Conservation (phyloP, 2,797 vertebrate genomes). For the Tenualosa ilisha region DNA sequence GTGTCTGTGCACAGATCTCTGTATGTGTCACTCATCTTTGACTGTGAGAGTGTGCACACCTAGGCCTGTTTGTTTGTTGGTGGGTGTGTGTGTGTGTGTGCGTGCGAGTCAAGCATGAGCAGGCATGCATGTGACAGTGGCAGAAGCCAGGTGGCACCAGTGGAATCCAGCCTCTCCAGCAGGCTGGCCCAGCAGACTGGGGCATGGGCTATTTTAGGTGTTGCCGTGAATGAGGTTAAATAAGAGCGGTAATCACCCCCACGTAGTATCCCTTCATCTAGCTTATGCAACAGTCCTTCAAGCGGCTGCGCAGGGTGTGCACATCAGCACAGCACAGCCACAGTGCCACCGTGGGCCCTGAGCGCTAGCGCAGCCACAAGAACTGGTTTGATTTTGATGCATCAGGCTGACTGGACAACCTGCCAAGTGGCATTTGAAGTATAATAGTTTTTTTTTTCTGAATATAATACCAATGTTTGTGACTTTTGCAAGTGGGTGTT, state of each 20-base stretch:
- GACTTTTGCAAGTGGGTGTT: background rate
- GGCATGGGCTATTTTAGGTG: conserved; percentile 1
- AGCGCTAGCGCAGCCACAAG: background rate
- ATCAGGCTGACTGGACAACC: background rate
- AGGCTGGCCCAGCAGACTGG: no score
- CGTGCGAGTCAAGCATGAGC: background rate
- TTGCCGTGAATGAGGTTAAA: background rate
- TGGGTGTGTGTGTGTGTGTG: background rate
- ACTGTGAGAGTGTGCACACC: background rate
- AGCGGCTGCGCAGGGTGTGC: background rate
- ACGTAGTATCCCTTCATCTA: background rate
- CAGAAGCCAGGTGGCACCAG: conserved; percentile 20
- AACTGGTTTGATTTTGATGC: background rate
- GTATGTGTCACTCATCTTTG: no score
- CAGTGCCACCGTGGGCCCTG: background rate
- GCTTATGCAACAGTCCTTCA: background rate
- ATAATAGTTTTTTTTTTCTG: background rate
- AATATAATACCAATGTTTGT: background rate
- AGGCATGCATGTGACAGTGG: background rate
- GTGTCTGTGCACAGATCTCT: background rate
- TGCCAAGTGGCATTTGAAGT: background rate
- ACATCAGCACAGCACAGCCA: background rate
- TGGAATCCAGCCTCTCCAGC: background rate
- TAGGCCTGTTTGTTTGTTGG: background rate
- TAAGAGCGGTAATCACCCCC: background rate